Conservation (phyloP, 2,888 invertebrate species). For the Nematopogon swammerdamellus region DNA sequence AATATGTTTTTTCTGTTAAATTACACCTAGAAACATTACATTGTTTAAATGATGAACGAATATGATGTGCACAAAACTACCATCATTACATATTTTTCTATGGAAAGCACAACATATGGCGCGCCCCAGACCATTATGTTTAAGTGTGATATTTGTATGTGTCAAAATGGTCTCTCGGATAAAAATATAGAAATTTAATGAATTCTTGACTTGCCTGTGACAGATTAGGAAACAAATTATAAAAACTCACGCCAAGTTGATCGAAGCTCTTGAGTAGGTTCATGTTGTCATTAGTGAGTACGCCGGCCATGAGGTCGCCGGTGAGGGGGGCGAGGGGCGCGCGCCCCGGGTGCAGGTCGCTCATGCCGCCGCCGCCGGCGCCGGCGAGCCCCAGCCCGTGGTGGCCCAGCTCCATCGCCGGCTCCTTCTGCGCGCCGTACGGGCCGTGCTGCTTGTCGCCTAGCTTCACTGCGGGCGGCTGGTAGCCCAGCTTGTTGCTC, state of each 20-base stretch:
- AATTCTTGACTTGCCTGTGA: no score
- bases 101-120: no score
- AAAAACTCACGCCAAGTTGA: conserved; percentile 24
- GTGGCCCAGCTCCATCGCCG: neutral
- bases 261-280: conserved; percentile 22
- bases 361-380: neutral
- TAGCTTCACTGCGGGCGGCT: conserved; percentile 21
- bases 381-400: neutral
- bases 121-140: no score
- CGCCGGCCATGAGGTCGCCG: neutral
- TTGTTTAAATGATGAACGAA: no score
- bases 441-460: conserved; percentile 19
- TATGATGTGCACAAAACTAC: no score
- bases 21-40: no score
- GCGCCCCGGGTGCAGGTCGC: neutral
- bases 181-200: no score
- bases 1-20: no score
- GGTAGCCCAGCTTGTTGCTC: conserved; percentile 26
- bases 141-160: no score
- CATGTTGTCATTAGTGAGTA: conserved; percentile 15
- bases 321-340: neutral
- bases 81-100: no score
- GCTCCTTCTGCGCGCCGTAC: neutral
- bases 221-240: no score
- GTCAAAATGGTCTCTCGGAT: no score